These are phyloP conservation scores for Octodon degus DNA, from an alignment of 2,113 vertebrate genomes.

Conservation along the genomic window DNA sequence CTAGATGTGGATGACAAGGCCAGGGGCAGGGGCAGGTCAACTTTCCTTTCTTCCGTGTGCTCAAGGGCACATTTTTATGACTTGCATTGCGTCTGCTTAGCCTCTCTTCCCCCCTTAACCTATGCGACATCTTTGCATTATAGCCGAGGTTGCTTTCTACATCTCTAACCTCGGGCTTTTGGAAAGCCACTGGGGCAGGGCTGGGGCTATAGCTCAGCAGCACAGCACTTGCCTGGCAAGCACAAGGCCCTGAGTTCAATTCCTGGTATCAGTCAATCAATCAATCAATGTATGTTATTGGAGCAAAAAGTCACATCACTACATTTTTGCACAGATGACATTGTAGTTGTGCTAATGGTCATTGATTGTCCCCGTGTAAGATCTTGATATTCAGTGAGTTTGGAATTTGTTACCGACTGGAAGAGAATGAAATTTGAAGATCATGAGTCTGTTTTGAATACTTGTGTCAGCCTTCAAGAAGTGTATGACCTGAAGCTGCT, in stretches of 20 bases:
- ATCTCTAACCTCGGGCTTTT: background rate
- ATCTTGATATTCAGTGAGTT: background rate
- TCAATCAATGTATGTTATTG: background rate
- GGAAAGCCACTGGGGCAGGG: background rate
- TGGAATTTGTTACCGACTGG: background rate
- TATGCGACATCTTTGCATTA: background rate
- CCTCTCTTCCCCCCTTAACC: background rate
- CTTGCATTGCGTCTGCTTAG: background rate
- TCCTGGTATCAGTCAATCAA: no score
- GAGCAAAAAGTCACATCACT: background rate
- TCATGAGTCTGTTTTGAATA: background rate
- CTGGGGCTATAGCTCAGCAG: no score
- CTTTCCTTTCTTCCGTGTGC: background rate
- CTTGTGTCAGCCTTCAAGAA: background rate
- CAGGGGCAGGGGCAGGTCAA: background rate
- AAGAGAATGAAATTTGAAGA: background rate
- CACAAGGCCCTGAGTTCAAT: no score
- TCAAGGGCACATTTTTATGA: background rate
- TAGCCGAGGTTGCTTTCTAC: background rate
- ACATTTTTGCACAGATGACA: background rate
- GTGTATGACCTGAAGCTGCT: background rate
- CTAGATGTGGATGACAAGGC: background rate
- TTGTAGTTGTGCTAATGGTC: background rate
- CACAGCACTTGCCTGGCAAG: no score
- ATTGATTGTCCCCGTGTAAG: rapidly evolving